Percentiles rank a stretch among this genome's conserved stretches.
Conservation (phyloP, 2,113 vertebrate species). For the Chlamydotis undulata region DNA sequence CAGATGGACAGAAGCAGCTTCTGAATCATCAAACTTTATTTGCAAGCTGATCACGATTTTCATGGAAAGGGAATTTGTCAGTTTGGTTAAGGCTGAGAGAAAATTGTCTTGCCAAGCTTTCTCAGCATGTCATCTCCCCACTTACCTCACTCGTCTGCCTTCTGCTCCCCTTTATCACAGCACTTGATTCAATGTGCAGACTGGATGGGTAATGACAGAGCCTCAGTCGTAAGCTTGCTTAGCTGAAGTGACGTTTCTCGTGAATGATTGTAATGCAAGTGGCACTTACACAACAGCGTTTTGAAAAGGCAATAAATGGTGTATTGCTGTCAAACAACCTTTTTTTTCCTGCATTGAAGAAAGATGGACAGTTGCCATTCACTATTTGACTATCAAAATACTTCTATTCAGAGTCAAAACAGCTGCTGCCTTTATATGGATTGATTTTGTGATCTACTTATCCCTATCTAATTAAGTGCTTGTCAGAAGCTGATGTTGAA, state of each 20-base stretch:
- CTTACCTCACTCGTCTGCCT: constrained; percentile 7
- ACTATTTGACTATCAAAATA: neutral
- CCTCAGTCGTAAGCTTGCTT: neutral
- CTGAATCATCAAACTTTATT: constrained; percentile 16
- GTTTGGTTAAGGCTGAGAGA: neutral
- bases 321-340: neutral
- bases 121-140: neutral
- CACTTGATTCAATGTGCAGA: neutral
- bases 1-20: neutral
- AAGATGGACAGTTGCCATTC: constrained; percentile 26
- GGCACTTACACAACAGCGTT: neutral
- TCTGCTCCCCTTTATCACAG: neutral
- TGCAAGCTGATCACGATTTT: neutral
- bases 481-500: neutral
- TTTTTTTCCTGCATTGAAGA: neutral
- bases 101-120: constrained; percentile 14
- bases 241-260: constrained; percentile 33
- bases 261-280: constrained; percentile 27
- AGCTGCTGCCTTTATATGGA: neutral
- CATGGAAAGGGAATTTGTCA: constrained; percentile 10
- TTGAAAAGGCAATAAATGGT: constrained; percentile 42
- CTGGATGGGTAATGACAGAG: constrained; percentile 15
- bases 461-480: neutral
- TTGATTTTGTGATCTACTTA: neutral
- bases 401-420: constrained; percentile 6